Conservation (phyloP, 2,113 vertebrate species). For the Siniperca knerii region DNA sequence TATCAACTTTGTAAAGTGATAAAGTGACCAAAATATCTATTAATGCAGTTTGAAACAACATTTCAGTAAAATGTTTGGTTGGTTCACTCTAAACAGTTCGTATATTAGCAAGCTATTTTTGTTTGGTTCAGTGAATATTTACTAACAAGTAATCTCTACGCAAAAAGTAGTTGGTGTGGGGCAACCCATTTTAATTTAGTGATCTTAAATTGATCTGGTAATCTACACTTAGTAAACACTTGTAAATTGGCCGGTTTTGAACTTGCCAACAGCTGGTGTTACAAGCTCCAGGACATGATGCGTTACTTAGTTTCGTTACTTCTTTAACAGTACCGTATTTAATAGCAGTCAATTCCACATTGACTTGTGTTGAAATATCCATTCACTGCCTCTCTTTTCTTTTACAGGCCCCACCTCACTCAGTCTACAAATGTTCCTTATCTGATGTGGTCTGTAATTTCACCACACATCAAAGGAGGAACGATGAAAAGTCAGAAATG, state of each 20-base stretch:
- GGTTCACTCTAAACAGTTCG: not conserved
- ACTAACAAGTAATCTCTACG: not conserved
- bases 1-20: no score
- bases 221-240: not conserved
- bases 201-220: not conserved
- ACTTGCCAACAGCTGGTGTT: not conserved
- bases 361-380: slow-evolving; percentile 43
- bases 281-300: not conserved
- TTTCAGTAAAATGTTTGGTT: not conserved
- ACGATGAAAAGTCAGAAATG: slow-evolving; percentile 33
- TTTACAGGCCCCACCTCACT: not conserved
- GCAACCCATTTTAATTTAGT: not conserved
- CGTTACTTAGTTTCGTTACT: not conserved
- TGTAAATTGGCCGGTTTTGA: not conserved
- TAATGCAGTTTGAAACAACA: not conserved
- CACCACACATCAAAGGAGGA: slow-evolving; percentile 34
- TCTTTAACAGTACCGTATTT: not conserved
- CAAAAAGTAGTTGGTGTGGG: not conserved
- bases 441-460: slow-evolving; percentile 52
- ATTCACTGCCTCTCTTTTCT: slow-evolving; percentile 26
- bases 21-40: not conserved
- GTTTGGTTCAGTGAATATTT: not conserved
- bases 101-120: not conserved
- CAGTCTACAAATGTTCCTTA: slow-evolving; percentile 28
- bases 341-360: slow-evolving; percentile 30